These are phyloP conservation scores for Aplysia californica DNA, from an alignment of 1,140 invertebrate genomes.

Conservation along the genomic window DNA sequence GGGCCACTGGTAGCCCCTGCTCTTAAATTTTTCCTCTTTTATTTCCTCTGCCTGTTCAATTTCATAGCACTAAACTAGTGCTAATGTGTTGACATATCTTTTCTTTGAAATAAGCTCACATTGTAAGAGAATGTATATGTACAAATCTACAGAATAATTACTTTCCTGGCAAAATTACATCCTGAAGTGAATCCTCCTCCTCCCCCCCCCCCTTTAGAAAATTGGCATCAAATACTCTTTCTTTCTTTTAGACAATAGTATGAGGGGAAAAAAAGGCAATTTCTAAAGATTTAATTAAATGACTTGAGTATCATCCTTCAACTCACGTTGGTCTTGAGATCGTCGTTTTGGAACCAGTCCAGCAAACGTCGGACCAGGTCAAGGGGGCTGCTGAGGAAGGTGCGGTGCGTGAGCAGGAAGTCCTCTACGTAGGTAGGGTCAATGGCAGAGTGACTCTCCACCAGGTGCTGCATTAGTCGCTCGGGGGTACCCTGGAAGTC, in stretches of 20 bases:
- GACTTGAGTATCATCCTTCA: neutral
- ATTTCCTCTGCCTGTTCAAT: no score
- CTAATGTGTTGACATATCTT: no score
- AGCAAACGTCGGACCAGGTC: conserved; percentile 88
- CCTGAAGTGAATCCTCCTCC: no score
- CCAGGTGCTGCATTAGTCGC: conserved; percentile 89
- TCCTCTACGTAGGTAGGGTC: conserved; percentile 99
- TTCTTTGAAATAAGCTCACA: neutral
- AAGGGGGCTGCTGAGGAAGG: conserved; percentile 89
- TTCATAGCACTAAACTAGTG: no score
- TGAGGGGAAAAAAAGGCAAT: neutral
- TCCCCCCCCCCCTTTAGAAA: no score
- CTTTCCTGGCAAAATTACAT: no score
- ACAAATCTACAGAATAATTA: neutral
- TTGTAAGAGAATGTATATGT: neutral
- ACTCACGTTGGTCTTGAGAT: conserved; percentile 22
- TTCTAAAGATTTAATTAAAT: neutral
- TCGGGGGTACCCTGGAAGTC: conserved; percentile 85
- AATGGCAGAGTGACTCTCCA: conserved; percentile 88
- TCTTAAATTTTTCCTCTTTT: no score
- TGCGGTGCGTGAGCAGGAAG: conserved; percentile 96
- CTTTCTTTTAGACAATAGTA: no score
- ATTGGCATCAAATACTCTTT: no score
- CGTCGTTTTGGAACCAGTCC: conserved; percentile 81
- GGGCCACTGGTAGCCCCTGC: no score